Evolutionary conservation across 2,797 vertebrate species (phyloP), one percentile per base, ranked within the genome.

Genomic region (Catharus ustulatus): DNA sequence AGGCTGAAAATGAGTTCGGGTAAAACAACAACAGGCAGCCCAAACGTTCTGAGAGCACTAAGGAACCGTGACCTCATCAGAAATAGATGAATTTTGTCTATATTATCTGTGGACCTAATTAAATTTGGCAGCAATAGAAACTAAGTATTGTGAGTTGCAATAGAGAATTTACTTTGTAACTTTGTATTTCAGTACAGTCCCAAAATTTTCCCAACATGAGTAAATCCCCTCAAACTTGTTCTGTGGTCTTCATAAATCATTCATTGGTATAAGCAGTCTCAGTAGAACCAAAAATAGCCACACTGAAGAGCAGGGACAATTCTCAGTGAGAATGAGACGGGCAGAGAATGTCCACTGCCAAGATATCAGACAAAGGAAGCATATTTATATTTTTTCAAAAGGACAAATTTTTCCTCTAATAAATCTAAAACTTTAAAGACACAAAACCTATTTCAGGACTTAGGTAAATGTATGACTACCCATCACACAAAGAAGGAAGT

Each of bases 271-370:
- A 58, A 63, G 38, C 62, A 76, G 63, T n/a, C 55, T 89, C 84
- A 88, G 88, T 55, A 91, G 59, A 83, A 90, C 27, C 40, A 51
- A 83, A 38, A 86, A 72, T 16, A 87, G 27, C 52, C 40, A 30
- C 46, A 20, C 3, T 30, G 59, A 76, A 48, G 26, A 48, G 30
- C 23, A 64, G 45, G 21, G 27, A 34, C 8, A 17, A 27, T 40
- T 69, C 27, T 73, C 54, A 49, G 32, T 13, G 67, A 90, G 58
- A 73, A 78, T 51, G 2, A 93, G 75, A 72, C 38, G 30, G 34
- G 67, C 10, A 74, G 23, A 79, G n/a, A 84, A 68, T 0, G 1
- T 19, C 10, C 68, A 22, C 18, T 71, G 38, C 57, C 24, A 77
- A 80, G 10, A 12, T 10, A 64, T 0, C 26, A 43, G 38, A 58